Percentiles rank a stretch among this genome's conserved stretches.
Evolutionary conservation across 2,113 vertebrate genomes (phyloP).

Genomic region (Melanotaenia duboulayi): DNA sequence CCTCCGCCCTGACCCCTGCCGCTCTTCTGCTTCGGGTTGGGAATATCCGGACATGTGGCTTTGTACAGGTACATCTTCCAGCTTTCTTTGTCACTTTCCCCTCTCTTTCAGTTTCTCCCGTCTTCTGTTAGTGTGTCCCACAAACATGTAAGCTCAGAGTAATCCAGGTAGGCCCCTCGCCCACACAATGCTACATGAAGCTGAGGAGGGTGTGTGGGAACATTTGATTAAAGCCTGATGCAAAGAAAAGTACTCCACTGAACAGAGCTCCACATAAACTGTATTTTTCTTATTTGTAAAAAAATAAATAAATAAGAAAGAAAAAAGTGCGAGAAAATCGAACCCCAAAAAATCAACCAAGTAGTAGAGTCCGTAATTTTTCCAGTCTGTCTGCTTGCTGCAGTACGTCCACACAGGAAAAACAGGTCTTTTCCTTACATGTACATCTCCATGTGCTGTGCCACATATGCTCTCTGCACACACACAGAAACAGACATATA

Average conservation of each 20-base stretch:
- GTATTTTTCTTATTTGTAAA: slow-evolving; percentile 6
- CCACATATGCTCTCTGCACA: slow-evolving; percentile 59
- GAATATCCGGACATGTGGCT: slow-evolving; percentile 84
- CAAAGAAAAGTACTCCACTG: slow-evolving; percentile 5
- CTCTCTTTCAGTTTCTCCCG: slow-evolving; percentile 61
- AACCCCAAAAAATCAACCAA: background rate
- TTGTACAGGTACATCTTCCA: slow-evolving; percentile 90
- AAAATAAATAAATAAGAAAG: background rate
- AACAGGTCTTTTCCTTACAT: slow-evolving; percentile 46
- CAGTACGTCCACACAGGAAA: slow-evolving; percentile 39
- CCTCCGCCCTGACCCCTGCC: slow-evolving; percentile 63
- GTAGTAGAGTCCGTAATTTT: slow-evolving; percentile 26
- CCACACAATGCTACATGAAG: slow-evolving; percentile 46
- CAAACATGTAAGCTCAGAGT: slow-evolving; percentile 60
- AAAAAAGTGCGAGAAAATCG: slow-evolving; percentile 38
- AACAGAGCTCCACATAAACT: slow-evolving; percentile 25
- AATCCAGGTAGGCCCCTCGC: slow-evolving; percentile 74
- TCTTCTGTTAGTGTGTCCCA: slow-evolving; percentile 56
- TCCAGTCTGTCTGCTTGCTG: slow-evolving; percentile 30
- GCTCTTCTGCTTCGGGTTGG: slow-evolving; percentile 83
- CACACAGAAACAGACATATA: slow-evolving; percentile 42
- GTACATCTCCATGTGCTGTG: slow-evolving; percentile 48
- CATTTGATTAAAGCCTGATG: slow-evolving; percentile 34
- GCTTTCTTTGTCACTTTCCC: slow-evolving; percentile 44
- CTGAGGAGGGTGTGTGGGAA: slow-evolving; percentile 37